Evolutionary conservation across 2,113 vertebrate genomes (phyloP), one percentile per base, ranked within the genome.

Genomic region (Chloebia gouldiae): DNA sequence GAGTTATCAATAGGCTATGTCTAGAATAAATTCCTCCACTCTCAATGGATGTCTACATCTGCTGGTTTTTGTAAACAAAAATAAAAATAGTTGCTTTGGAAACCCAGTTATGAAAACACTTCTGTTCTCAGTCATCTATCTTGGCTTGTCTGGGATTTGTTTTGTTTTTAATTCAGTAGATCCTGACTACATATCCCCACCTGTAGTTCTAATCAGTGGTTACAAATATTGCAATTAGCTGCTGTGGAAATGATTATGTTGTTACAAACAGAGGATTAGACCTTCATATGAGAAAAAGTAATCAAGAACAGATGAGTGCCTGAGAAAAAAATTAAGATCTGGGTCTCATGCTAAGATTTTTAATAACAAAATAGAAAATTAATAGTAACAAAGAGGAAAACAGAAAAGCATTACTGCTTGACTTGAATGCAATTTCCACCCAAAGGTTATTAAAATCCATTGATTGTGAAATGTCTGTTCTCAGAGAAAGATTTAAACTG

Each of bases 241-340:
- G 88, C 96, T 92, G 78, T 91, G 88, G 89, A 96, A 97, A 96
- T 97, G 22, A 97, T 97, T 97, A 95, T 92, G 70, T 97, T 97
- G 96, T 98, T 95, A 96, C 89, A 96, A 97, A 97, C 57, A 95
- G 85, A 97, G 89, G 93, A 97, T 97, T 97, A 97, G 78, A 94
- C 73, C 47, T 97, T 83, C 65, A 33, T 81, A 60, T 2, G 5
- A 81, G 71, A 66, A 83, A 92, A 82, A 92, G 95, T 73, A 51
- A 92, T 77, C 86, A 86, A 86, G 51, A 88, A 51, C 56, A 75
- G 63, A 94, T 90, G 93, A 97, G 92, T 88, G 90, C 49, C 84
- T 90, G 42, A 92, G 94, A 79, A 75, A 95, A 93, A 66, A 80
- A 49, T 45, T 66, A 49, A 89, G 39, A 89, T 57, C 81, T 92